Evolutionary conservation across 2,113 vertebrate genomes (phyloP), one percentile per base, ranked within the genome.

Genomic region (Eira barbara): DNA sequence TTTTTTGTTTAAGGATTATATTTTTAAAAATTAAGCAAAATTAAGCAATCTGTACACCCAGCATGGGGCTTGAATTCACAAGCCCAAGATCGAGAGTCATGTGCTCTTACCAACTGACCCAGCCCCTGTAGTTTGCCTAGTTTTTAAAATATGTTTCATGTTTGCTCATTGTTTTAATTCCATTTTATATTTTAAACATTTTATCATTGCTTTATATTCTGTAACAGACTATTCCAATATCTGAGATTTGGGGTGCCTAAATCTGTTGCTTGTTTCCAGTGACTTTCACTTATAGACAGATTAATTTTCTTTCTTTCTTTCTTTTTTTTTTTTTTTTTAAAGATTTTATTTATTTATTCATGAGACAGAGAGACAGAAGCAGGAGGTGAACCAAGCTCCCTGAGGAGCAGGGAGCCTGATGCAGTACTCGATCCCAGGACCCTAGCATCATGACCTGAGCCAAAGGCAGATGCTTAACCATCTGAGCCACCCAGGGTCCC

Each of bases 141-240:
- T 59, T 86, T 59, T 39, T 57, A 34, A 36, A 63, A 42, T 76
- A 82, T 49, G 20, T 39, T 92, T 92, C 47, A 63, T 74, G 71
- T 74, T 71, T 91, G n/a, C 21, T 79, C 5, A n/a, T 55, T 89
- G 86, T 69, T 92, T 4, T 88, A 78, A 76, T 78, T 80, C 21
- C 9, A 83, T 47, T 82, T 89, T 83, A 27, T 79, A 45, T 78
- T 85, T 93, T 93, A 97, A 93, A 85, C 18, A 39, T 49, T 89
- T 84, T 90, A 36, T 89, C 45, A 7, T 67, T 81, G n/a, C 27
- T 59, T 90, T 59, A 81, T 92, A 63, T 57, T 84, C n/a, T 92
- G 6, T 84, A 47, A 55, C 14, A 89, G 12, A 80, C 45, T 78
- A 42, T 85, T 81, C n/a, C 21, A 73, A 3, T n/a, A 76, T 78